A percentile compares a stretch with the other conserved stretches of the same genome.
phyloP scores from a whole-genome alignment of 2,113 vertebrate genomes.

The Chauna torquata region DNA sequence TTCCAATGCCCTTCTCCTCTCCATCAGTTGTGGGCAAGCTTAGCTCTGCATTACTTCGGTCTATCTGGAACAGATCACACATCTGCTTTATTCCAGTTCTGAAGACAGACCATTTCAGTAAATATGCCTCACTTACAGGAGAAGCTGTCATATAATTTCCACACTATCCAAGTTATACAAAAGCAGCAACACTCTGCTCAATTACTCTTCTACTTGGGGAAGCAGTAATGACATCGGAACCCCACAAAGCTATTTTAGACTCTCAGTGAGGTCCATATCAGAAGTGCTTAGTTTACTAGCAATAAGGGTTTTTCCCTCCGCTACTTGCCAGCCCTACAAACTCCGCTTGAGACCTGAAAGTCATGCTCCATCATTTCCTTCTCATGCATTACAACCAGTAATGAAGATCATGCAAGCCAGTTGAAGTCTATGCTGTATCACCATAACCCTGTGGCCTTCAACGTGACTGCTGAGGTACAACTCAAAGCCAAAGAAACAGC shows the following conservation, averaged over 20 bases:
- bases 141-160: neutral
- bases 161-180: neutral
- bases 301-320: neutral
- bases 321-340: neutral
- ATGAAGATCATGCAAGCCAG: neutral
- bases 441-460: neutral
- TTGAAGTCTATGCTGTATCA: neutral
- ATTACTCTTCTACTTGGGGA: neutral
- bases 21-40: fast-evolving
- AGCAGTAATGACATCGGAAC: neutral
- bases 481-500: neutral
- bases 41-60: neutral
- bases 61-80: neutral
- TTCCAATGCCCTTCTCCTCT: neutral
- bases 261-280: neutral
- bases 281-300: neutral
- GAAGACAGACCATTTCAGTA: neutral
- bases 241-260: neutral
- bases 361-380: neutral
- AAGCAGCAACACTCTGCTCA: neutral
- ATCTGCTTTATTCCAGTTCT: neutral
- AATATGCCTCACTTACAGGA: fast-evolving
- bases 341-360: neutral
- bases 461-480: neutral
- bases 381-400: neutral